These are phyloP conservation scores for Phoxinus phoxinus DNA, from an alignment of 2,113 vertebrate species.

Conservation along the genomic window DNA sequence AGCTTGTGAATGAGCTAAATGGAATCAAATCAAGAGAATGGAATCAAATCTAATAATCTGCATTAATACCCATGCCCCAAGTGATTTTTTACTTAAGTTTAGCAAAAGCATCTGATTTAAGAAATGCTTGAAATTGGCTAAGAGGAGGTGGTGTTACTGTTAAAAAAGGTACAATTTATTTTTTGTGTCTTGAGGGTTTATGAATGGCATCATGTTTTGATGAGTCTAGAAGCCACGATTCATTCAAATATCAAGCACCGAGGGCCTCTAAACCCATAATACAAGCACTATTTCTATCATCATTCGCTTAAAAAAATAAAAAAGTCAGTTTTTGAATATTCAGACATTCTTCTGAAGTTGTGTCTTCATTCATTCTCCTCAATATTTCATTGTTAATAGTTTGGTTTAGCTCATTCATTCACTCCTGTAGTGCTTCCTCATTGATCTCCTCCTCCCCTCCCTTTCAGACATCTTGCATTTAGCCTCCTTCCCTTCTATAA, in stretches of 20 bases:
- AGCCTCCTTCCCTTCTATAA: conserved; percentile 14
- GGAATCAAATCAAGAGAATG: not conserved
- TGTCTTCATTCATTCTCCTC: not conserved
- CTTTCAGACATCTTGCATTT: not conserved
- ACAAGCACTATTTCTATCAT: not conserved
- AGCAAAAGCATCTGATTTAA: not conserved
- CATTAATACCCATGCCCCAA: too few species aligned
- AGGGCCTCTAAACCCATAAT: not conserved
- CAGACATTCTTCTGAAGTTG: not conserved
- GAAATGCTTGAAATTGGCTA: not conserved
- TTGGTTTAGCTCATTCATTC: conserved; percentile 20
- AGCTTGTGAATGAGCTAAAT: not conserved
- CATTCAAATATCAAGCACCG: not conserved
- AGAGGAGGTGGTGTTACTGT: not conserved
- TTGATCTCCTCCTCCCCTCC: not conserved
- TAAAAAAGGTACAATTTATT: not conserved
- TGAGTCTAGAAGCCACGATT: not conserved
- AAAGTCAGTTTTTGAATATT: not conserved
- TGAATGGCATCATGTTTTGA: not conserved
- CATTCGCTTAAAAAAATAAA: not conserved
- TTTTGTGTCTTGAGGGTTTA: not conserved
- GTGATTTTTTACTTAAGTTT: not conserved
- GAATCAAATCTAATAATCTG: not conserved
- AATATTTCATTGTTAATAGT: conserved; percentile 2
- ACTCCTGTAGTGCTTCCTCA: conserved; percentile 5